Conservation (phyloP, 2,797 vertebrate species). For the Gymnothorax reevesii region DNA sequence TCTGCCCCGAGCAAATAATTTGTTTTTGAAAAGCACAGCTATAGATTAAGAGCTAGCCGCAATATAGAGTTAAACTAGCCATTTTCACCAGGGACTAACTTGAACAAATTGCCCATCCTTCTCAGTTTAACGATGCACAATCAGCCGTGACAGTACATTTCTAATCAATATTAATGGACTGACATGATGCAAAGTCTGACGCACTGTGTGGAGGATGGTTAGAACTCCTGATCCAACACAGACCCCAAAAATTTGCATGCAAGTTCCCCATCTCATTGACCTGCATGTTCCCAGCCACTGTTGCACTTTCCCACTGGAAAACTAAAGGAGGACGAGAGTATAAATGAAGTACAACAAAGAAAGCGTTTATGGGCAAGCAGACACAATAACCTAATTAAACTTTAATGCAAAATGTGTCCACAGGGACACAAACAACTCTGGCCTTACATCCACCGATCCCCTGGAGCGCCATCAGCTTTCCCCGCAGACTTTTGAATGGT, state of each 20-base stretch:
- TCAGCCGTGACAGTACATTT: no score
- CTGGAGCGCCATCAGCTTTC: not conserved
- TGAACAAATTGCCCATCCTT: no score
- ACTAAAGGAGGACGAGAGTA: not conserved
- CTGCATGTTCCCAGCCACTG: not conserved
- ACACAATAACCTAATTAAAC: not conserved
- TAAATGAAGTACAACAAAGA: not conserved
- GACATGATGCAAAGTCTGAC: not conserved
- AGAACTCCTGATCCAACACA: not conserved
- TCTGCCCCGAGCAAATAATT: no score
- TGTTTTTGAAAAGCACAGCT: no score
- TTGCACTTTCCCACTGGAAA: not conserved
- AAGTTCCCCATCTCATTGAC: not conserved
- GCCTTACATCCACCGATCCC: not conserved
- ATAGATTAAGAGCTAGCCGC: no score
- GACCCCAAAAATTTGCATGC: not conserved
- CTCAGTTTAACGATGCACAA: no score
- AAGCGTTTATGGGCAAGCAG: not conserved
- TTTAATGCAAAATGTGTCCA: not conserved
- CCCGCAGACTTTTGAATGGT: not conserved
- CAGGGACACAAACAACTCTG: not conserved
- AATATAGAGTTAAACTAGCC: no score
- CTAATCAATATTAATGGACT: not conserved
- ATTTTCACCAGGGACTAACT: no score
- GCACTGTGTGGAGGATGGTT: not conserved